Evolutionary conservation across 2,113 vertebrate species (phyloP), one percentile per base, ranked within the genome.

Genomic region (Damaliscus lunatus): DNA sequence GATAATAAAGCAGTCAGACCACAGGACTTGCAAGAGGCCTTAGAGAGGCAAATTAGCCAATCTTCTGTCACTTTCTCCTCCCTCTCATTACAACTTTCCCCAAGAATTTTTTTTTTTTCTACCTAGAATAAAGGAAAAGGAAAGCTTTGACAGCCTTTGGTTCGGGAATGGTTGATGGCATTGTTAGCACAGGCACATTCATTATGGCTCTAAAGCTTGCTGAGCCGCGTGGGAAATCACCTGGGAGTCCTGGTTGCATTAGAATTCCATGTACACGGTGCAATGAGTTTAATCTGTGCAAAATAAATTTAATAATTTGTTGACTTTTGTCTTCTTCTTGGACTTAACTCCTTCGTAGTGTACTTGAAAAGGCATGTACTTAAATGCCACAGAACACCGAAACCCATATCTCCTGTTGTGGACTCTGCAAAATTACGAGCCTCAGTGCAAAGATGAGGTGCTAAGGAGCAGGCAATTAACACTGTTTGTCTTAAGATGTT

Each of bases 81-180:
- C 97, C 96, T 96, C 95, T 98, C 97, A 98, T 98, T 98, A 97
- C 48, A 98, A 98, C 90, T 94, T 53, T 98, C 97, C 95, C 82
- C 92, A 94, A 93, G 78, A 88, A 94, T 62, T 11, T 91, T 91
- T 98, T 91, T 40, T 98, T 90, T 43, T 92, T 94, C 64, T 33
- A 88, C 48, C 21, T 78, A 2, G 83, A 91, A 98, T 43, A 88
- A 97, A 97, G 27, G 52, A 31, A 94, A 96, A 97, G 53, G 93
- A 36, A 96, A 96, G 97, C 96, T 97, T 94, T 96, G 88, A 98
- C 91, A 97, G 80, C 53, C 77, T 97, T 98, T 98, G 89, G 97
- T 98, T 98, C 89, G 95, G 82, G 80, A 97, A 96, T 92, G 90
- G 80, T 95, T 97, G 92, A 88, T 88, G 82, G 90, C 95, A 88